Base-by-base conservation (phyloP, 2,888 invertebrate species). In the Pinctada fucata region DNA sequence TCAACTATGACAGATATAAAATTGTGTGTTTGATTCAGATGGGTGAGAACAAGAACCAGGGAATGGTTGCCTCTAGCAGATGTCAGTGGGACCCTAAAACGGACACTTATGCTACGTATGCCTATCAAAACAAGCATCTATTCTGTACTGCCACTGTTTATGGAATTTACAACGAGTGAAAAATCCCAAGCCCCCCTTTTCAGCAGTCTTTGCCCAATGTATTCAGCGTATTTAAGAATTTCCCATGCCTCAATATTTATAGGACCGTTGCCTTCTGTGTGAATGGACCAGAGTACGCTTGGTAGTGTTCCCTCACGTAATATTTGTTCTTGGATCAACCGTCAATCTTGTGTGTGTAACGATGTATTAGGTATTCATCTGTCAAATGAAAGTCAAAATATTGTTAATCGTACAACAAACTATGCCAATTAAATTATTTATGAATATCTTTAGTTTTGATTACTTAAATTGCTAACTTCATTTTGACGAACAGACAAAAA, bases 141-240 rank as follows among this genome's bases (percentile, higher is more conserved):
- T 88, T 85, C 76, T 88, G 88, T 72, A 84, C 85, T 3, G 87
- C 83, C 6, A 85, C 85, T 16, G 87, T 88, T 10, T 88, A 84
- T 74, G 88, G 86, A 10, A 81, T 88, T 16, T 89, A 87, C 63
- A 82, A 68, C 4, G 88, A 89, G 70, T 88, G 78, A 67, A 49
- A 3, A 4, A 58, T 31, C 31, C 31, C 31, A 31, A 31, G 31
- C 31, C 31, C 31, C 31, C 31, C 31, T 31, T 31, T 31, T 31
- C 31, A 13, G 8, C 58, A 10, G 58, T 58, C 10, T 58, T 58
- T 58, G 58, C 13, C 58, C 58, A 58, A 8, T 58, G 13, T 58
- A 58, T 58, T 58, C 8, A 8, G 58, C 13, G 8, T 58, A 58
- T 58, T 8, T 58, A 58, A 58, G 13, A 58, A 13, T 58, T 13